A percentile compares a stretch with the other conserved stretches of the same genome.
phyloP scores from a whole-genome alignment of 2,797 vertebrate genomes.

The Acomys russatus region DNA sequence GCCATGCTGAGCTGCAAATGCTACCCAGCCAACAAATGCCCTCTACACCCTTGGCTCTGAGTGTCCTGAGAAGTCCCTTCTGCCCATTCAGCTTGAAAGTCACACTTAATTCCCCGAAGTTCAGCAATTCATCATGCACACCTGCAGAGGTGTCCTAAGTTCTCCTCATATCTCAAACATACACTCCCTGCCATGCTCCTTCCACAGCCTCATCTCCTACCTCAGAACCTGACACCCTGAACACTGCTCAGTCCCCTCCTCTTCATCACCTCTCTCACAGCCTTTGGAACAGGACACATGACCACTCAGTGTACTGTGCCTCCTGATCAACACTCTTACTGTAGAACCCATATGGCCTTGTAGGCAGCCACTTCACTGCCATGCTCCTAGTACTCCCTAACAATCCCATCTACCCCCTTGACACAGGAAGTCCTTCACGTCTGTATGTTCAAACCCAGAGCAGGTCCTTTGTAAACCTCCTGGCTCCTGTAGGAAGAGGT shows the following conservation, averaged over 20 bases:
- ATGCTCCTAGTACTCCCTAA: neutral
- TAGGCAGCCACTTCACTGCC: neutral
- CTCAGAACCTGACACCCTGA: neutral
- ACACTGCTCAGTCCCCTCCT: neutral
- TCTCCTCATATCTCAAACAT: neutral
- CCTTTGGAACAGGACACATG: neutral
- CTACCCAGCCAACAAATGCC: neutral
- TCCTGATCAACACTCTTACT: neutral
- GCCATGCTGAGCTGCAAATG: neutral
- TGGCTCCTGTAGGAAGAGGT: neutral
- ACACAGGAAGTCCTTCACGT: neutral
- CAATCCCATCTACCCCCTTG: neutral
- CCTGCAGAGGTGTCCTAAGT: neutral
- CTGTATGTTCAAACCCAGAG: neutral
- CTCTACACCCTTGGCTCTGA: constrained; percentile 17
- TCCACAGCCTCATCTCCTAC: neutral
- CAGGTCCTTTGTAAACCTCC: neutral
- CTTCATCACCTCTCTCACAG: neutral
- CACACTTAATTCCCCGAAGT: neutral
- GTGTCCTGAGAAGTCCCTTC: constrained; percentile 42
- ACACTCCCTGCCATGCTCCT: neutral
- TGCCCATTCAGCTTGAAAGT: constrained; percentile 39
- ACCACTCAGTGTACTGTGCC: neutral
- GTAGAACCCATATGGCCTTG: neutral
- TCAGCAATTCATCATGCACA: neutral